phyloP scores from a whole-genome alignment of 2,113 vertebrate species.

The Lates calcarifer region DNA sequence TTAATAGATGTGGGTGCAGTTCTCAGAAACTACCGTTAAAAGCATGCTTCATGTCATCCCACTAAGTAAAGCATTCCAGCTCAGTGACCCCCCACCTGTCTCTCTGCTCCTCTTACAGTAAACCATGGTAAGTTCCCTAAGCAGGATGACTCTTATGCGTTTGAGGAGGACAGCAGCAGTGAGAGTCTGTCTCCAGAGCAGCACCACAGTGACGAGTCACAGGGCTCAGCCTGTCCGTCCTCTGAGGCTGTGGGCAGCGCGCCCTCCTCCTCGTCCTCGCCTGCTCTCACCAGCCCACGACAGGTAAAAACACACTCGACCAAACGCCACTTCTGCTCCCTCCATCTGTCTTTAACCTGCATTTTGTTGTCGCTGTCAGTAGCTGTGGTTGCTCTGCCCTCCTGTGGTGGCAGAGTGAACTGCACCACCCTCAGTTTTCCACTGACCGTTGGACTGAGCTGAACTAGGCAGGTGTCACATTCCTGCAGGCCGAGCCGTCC shows the following conservation, averaged over 20 bases:
- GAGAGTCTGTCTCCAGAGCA: slow-evolving; percentile 94
- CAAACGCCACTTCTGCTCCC: not conserved
- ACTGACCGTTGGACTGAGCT: slow-evolving; percentile 67
- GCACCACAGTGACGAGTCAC: slow-evolving; percentile 88
- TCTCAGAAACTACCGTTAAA: too few species aligned
- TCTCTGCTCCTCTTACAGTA: slow-evolving; percentile 78
- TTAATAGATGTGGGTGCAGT: too few species aligned
- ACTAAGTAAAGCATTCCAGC: not conserved
- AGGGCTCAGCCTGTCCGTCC: slow-evolving; percentile 83
- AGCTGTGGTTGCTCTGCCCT: slow-evolving; percentile 41
- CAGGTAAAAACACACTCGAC: slow-evolving; percentile 83
- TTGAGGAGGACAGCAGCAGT: slow-evolving; percentile 97
- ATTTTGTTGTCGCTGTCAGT: not conserved
- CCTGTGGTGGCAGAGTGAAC: slow-evolving; percentile 52
- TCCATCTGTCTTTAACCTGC: not conserved
- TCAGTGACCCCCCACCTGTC: not conserved
- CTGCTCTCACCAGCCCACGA: slow-evolving; percentile 72
- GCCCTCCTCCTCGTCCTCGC: slow-evolving; percentile 75
- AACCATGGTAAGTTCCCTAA: slow-evolving; percentile 90
- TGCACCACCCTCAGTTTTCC: slow-evolving; percentile 54
- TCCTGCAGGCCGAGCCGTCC: slow-evolving; percentile 20
- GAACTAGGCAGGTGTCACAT: slow-evolving; percentile 64
- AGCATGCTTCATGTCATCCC: too few species aligned
- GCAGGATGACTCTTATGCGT: slow-evolving; percentile 91
- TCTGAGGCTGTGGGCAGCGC: slow-evolving; percentile 82